A percentile compares a stretch with the other conserved stretches of the same genome.
Evolutionary conservation across 2,113 vertebrate species (phyloP).

Genomic region (Phycodurus eques): DNA sequence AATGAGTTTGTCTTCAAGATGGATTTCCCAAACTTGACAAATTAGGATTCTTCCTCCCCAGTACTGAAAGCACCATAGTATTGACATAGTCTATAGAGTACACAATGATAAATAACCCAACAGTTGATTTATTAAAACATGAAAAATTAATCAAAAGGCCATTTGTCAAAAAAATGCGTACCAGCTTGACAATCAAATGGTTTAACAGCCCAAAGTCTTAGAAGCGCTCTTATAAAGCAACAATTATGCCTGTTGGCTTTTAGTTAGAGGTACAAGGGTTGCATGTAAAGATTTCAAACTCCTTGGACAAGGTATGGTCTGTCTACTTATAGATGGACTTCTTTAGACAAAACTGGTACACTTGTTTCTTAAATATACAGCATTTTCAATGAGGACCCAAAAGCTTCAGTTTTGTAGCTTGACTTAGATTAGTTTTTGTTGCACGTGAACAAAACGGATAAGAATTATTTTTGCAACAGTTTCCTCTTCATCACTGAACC

Average conservation of each 20-base stretch:
- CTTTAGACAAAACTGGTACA: too few species aligned
- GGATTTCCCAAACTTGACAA: too few species aligned
- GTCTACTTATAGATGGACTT: too few species aligned
- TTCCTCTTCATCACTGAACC: constrained; percentile 6
- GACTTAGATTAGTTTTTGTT: not conserved
- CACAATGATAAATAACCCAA: too few species aligned
- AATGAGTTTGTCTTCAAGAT: not conserved
- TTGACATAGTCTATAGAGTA: too few species aligned
- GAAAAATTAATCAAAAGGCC: not conserved
- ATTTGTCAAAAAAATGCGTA: not conserved
- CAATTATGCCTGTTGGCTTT: too few species aligned
- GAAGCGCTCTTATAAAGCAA: not conserved
- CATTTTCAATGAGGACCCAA: not conserved
- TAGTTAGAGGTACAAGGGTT: too few species aligned
- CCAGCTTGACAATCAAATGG: not conserved
- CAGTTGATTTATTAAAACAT: not conserved
- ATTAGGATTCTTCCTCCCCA: not conserved
- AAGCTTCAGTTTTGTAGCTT: not conserved
- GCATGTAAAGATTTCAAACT: too few species aligned
- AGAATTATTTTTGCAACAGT: not conserved
- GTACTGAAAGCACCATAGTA: too few species aligned
- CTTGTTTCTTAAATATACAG: not conserved
- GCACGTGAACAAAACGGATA: not conserved
- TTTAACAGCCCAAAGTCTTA: not conserved
- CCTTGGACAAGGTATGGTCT: too few species aligned